These are phyloP conservation scores for Thalassoma bifasciatum DNA, from an alignment of 2,113 vertebrate genomes.

Conservation along the genomic window DNA sequence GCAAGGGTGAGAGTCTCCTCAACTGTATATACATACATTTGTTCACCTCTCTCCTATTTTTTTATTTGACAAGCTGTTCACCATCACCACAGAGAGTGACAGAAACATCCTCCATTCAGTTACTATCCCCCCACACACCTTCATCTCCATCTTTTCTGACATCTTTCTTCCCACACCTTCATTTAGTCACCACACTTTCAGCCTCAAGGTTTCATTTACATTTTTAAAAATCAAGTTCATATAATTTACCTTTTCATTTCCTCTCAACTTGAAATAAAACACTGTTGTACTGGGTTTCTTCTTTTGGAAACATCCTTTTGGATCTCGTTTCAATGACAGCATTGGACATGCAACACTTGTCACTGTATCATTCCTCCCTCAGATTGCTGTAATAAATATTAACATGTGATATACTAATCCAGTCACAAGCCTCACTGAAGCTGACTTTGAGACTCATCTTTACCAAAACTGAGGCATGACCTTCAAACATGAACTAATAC, in stretches of 20 bases:
- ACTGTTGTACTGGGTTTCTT: not conserved
- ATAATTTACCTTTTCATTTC: conserved; percentile 24
- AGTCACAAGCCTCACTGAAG: not conserved
- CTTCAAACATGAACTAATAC: not conserved
- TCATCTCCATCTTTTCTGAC: conserved; percentile 29
- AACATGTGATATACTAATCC: not conserved
- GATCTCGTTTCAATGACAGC: conserved; percentile 21
- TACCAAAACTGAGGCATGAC: conserved; percentile 11
- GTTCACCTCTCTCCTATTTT: conserved; percentile 67
- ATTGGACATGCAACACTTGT: conserved; percentile 51
- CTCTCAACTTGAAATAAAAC: conserved; percentile 22
- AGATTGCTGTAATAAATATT: conserved; percentile 17
- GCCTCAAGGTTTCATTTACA: conserved; percentile 47
- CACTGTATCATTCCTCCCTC: conserved; percentile 39
- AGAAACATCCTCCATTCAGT: conserved; percentile 17
- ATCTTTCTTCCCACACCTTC: conserved; percentile 11
- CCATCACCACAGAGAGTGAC: conserved; percentile 40
- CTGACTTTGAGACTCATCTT: conserved; percentile 1
- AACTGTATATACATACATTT: conserved; percentile 66
- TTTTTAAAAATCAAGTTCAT: conserved; percentile 15
- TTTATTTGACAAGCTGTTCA: conserved; percentile 50
- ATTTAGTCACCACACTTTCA: conserved; percentile 32
- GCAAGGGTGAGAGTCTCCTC: conserved; percentile 95
- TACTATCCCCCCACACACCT: not conserved
- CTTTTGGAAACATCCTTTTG: conserved; percentile 10